These are phyloP conservation scores for Pseudomyrmex concolor DNA, from an alignment of 1,140 invertebrate genomes.

Conservation along the genomic window DNA sequence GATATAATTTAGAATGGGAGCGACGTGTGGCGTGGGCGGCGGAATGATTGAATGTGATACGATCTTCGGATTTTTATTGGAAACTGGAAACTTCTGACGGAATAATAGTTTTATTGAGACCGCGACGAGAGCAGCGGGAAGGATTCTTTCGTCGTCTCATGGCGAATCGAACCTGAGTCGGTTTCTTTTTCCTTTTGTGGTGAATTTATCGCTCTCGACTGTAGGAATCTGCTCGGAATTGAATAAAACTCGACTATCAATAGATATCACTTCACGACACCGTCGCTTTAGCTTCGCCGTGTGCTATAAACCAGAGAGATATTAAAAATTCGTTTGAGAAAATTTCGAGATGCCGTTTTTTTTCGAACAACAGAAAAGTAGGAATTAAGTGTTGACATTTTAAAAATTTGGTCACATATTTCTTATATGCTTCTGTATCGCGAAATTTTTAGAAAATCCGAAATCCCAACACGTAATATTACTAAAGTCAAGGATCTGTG, in stretches of 20 bases:
- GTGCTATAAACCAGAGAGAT: not conserved
- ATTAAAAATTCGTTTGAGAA: not conserved
- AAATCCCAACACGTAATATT: not conserved
- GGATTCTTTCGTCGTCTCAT: too few relatives aligned
- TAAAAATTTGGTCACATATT: not conserved
- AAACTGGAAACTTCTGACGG: conserved; percentile 38
- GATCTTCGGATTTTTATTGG: conserved; percentile 47
- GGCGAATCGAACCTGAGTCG: too few relatives aligned
- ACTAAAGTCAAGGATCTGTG: not conserved
- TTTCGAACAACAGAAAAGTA: not conserved
- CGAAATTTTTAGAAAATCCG: not conserved
- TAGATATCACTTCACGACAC: too few relatives aligned
- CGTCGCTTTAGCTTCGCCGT: too few relatives aligned
- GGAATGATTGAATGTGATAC: conserved; percentile 34
- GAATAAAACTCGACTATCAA: too few relatives aligned
- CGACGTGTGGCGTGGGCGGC: conserved; percentile 10
- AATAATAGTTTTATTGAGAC: too few relatives aligned
- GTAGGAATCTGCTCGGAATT: too few relatives aligned
- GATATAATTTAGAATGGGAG: conserved; percentile 38
- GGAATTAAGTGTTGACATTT: not conserved
- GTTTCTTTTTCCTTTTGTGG: too few relatives aligned
- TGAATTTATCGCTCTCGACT: too few relatives aligned
- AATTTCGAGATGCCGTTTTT: not conserved
- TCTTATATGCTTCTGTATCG: not conserved
- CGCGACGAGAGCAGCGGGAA: too few relatives aligned